Base-by-base conservation (phyloP, 1,140 invertebrate species). In the Eriosoma lanigerum region DNA sequence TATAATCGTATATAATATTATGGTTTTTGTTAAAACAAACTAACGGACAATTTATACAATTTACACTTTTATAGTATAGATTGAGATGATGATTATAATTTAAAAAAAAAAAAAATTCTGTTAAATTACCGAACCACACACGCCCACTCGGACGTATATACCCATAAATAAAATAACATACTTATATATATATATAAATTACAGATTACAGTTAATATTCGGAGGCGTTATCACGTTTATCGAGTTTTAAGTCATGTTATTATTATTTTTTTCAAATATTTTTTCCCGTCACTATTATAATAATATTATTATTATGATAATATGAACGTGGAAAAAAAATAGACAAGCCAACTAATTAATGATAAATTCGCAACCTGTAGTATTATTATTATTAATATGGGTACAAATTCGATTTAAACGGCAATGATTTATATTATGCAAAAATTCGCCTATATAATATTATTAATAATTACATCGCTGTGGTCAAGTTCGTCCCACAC, bases 401-500 rank as follows among this genome's bases (percentile, higher is more conserved):
- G 8, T 62, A 62, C 60, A 62, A 62, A 62, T 62, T 62, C 60
- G 29, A 62, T 62, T 62, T 32, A n/a, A 62, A 62, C n/a, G 60
- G 17, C 26, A 62, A 62, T 62, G 60, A 62, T 62, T 62, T 62
- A 62, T 62, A n/a, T n/a, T n/a, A 9, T 17, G 26, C 24, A 13
- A 9, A 8, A 29, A 13, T 5, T 24, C n/a, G 21, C 24, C 12
- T 4, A 12, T 26, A 26, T 58, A 58, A 6, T 56, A 54, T 54
- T 56, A n/a, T n/a, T n/a, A n/a, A n/a, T n/a, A n/a, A n/a, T n/a
- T n/a, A n/a, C n/a, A n/a, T n/a, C 24, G 21, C 21, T 13, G 26
- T 32, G 60, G 8, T 32, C 60, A 62, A 62, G 60, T 62, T 32
- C 60, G 29, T n/a, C 60, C 60, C 60, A 62, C 60, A n/a, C 60